Conservation (phyloP, 2,888 invertebrate genomes). For the Eristalis intricaria region DNA sequence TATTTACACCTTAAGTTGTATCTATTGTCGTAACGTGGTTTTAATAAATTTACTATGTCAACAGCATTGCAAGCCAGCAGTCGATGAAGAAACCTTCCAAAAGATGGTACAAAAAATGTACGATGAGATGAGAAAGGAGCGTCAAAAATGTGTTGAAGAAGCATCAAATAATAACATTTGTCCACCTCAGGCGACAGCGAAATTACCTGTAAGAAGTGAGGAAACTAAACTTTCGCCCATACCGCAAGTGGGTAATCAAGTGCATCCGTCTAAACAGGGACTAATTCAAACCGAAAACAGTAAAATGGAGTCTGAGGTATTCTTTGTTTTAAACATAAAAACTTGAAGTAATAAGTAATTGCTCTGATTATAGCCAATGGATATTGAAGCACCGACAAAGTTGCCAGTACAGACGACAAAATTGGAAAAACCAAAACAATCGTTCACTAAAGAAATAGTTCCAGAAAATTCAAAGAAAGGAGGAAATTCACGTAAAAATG, state of each 20-base stretch:
- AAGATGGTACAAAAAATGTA: slow-evolving; percentile 94
- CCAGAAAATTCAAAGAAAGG: slow-evolving; percentile 42
- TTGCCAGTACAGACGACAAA: slow-evolving; percentile 76
- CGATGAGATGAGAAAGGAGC: slow-evolving; percentile 88
- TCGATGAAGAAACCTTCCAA: slow-evolving; percentile 95
- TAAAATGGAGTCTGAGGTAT: slow-evolving; percentile 79
- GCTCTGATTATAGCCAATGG: slow-evolving; percentile 75
- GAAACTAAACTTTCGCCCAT: slow-evolving; percentile 45
- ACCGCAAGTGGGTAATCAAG: slow-evolving; percentile 31
- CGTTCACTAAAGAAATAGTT: slow-evolving; percentile 21
- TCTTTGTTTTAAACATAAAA: background rate
- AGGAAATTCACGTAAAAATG: slow-evolving; percentile 22
- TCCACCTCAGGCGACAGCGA: slow-evolving; percentile 28
- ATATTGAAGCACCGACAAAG: slow-evolving; percentile 79
- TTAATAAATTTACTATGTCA: slow-evolving; percentile 24
- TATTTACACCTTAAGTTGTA: too few relatives aligned
- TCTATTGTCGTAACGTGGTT: too few relatives aligned
- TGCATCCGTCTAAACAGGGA: slow-evolving; percentile 35
- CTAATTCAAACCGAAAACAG: slow-evolving; percentile 70
- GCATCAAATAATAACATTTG: slow-evolving; percentile 23
- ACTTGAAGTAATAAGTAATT: slow-evolving; percentile 26
- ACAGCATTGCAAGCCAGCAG: slow-evolving; percentile 92
- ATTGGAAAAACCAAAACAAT: slow-evolving; percentile 42
- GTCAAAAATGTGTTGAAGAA: slow-evolving; percentile 79
- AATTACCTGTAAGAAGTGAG: slow-evolving; percentile 21